Conservation (phyloP, 2,113 vertebrate genomes). For the Neogobius melanostomus region DNA sequence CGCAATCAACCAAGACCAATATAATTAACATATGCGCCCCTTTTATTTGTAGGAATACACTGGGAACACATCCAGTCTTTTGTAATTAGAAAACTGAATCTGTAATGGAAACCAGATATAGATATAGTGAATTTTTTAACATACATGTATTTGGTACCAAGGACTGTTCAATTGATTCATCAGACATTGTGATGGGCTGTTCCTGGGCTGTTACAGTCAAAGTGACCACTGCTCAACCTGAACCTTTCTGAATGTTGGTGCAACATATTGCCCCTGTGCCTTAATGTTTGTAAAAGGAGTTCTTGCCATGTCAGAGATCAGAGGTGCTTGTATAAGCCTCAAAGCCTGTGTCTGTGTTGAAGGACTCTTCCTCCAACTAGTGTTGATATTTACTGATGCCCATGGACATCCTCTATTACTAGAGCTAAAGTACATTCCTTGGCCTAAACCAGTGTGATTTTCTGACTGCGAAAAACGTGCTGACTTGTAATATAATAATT, state of each 20-base stretch:
- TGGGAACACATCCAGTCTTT: too few relatives aligned
- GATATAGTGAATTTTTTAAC: too few relatives aligned
- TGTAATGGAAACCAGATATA: too few relatives aligned
- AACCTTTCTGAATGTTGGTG: background rate
- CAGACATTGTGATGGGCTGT: too few relatives aligned
- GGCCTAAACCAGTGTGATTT: conserved; percentile 46
- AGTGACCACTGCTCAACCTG: too few relatives aligned
- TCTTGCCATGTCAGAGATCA: conserved; percentile 21
- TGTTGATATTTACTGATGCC: conserved; percentile 45
- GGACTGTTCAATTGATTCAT: too few relatives aligned
- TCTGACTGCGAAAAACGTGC: conserved; percentile 67
- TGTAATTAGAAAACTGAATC: background rate
- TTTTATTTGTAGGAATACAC: background rate
- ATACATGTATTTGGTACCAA: too few relatives aligned
- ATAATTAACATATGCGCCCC: too few relatives aligned
- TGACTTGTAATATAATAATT: conserved; percentile 90
- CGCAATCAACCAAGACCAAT: too few relatives aligned
- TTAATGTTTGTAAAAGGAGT: background rate
- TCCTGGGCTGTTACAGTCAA: too few relatives aligned
- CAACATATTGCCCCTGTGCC: background rate
- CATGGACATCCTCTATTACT: conserved; percentile 55
- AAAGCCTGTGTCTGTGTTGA: background rate
- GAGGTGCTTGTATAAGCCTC: conserved; percentile 9
- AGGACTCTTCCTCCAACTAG: conserved; percentile 11
- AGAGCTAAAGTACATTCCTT: conserved; percentile 32